Evolutionary conservation across 2,797 vertebrate species (phyloP).

Genomic region (Fundulus diaphanus): DNA sequence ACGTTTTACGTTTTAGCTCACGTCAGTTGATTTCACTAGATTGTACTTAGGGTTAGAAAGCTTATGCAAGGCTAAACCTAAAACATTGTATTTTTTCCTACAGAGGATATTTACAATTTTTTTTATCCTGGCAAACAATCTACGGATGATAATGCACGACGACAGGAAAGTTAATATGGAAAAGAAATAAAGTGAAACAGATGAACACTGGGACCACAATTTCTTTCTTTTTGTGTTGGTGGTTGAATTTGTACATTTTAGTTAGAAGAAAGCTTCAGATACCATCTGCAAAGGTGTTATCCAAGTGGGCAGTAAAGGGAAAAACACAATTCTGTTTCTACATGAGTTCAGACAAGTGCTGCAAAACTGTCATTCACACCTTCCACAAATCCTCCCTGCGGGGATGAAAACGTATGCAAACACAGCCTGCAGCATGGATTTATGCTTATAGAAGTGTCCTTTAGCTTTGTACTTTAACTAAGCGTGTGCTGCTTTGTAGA

Average conservation of each 20-base stretch:
- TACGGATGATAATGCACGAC: not conserved
- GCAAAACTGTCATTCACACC: conserved; percentile 72
- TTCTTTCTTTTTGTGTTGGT: not conserved
- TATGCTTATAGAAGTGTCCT: conserved; percentile 21
- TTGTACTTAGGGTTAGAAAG: too few species aligned
- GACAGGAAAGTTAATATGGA: not conserved
- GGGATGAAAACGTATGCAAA: conserved; percentile 26
- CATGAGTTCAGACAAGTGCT: conserved; percentile 53
- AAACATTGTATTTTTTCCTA: not conserved
- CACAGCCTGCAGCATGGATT: conserved; percentile 1
- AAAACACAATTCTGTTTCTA: conserved; percentile 6
- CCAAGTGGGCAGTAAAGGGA: conserved; percentile 37
- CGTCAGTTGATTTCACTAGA: too few species aligned
- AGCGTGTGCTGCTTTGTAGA: conserved; percentile 1
- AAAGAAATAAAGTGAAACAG: not conserved
- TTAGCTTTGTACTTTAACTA: not conserved
- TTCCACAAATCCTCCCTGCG: conserved; percentile 41
- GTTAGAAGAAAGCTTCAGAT: conserved; percentile 30
- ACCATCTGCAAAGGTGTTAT: conserved; percentile 46
- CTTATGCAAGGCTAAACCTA: too few species aligned
- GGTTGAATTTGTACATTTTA: not conserved
- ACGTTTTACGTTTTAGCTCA: too few species aligned
- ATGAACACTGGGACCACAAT: not conserved
- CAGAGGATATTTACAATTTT: not conserved
- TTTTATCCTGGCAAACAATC: not conserved